Conservation (phyloP, 2,888 invertebrate genomes). For the Apamea sordens region DNA sequence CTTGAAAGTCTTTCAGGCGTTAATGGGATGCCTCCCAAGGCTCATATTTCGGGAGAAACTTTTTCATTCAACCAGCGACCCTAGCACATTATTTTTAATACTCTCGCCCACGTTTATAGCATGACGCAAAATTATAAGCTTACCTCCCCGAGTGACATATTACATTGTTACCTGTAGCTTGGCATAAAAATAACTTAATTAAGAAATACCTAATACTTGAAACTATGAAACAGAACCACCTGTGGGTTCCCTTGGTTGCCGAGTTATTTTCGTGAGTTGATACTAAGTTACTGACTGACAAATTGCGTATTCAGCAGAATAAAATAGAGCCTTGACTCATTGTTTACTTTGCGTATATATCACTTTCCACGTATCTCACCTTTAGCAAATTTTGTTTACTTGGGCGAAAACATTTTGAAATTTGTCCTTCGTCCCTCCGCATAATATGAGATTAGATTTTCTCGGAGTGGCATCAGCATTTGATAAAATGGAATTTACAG, state of each 20-base stretch:
- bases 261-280: slow-evolving; percentile 66
- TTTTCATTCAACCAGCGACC: slow-evolving; percentile 62
- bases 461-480: slow-evolving; percentile 56
- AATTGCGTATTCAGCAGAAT: slow-evolving; percentile 60
- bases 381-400: slow-evolving; percentile 47
- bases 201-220: slow-evolving; percentile 53
- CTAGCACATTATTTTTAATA: slow-evolving; percentile 66
- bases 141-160: slow-evolving; percentile 29
- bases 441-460: slow-evolving; percentile 65
- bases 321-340: slow-evolving; percentile 28
- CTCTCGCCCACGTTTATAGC: slow-evolving; percentile 47
- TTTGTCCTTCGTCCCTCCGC: slow-evolving; percentile 43
- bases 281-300: slow-evolving; percentile 62
- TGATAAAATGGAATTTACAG: slow-evolving; percentile 68
- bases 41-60: slow-evolving; percentile 66
- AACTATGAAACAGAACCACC: slow-evolving; percentile 73
- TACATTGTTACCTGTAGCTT: slow-evolving; percentile 46
- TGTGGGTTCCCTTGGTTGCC: slow-evolving; percentile 67
- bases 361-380: slow-evolving; percentile 33
- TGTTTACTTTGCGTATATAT: slow-evolving; percentile 54
- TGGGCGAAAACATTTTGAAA: slow-evolving; percentile 27
- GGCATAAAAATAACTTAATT: slow-evolving; percentile 59
- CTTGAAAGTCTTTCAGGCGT: slow-evolving; percentile 67
- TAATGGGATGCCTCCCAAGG: slow-evolving; percentile 71
- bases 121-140: slow-evolving; percentile 48